A percentile compares a stretch with the other conserved stretches of the same genome.
Evolutionary conservation across 1,140 invertebrate genomes (phyloP).

Genomic region (Megalopta genalis): DNA sequence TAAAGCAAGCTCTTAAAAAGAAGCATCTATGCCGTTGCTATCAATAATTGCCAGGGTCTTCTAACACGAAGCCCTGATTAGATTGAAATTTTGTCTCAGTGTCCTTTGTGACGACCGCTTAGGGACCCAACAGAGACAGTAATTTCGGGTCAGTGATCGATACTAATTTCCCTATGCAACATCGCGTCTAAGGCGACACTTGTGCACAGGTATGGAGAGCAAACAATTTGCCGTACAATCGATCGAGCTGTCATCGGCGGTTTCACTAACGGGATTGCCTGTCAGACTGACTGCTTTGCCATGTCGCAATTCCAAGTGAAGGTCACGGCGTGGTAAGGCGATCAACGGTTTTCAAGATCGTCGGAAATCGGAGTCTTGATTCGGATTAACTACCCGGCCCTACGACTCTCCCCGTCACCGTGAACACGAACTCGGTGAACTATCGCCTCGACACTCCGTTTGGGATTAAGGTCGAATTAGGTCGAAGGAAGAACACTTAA

Average conservation of each 20-base stretch:
- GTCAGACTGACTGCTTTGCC: conserved; percentile 13
- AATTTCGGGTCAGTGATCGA: conserved; percentile 34
- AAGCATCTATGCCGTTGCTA: too few relatives aligned
- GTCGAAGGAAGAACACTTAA: conserved; percentile 5
- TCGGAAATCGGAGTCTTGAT: background rate
- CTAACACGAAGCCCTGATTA: too few relatives aligned
- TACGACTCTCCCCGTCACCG: background rate
- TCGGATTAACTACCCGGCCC: background rate
- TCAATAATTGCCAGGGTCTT: too few relatives aligned
- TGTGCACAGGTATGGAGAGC: conserved; percentile 14
- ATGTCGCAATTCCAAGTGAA: background rate
- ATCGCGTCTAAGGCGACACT: conserved; percentile 17
- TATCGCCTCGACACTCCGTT: background rate
- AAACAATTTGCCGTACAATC: conserved; percentile 46
- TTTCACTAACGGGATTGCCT: conserved; percentile 34
- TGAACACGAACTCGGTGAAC: background rate
- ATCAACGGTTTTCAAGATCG: conserved; percentile 1
- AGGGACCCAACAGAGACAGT: too few relatives aligned
- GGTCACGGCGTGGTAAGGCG: conserved; percentile 4
- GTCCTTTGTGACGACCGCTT: too few relatives aligned
- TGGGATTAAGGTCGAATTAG: conserved; percentile 22
- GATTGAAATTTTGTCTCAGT: too few relatives aligned
- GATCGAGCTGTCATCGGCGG: conserved; percentile 40
- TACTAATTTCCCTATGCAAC: conserved; percentile 15
- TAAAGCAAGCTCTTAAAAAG: too few relatives aligned